phyloP scores from a whole-genome alignment of 2,113 vertebrate species.

The Oryzias woworae region DNA sequence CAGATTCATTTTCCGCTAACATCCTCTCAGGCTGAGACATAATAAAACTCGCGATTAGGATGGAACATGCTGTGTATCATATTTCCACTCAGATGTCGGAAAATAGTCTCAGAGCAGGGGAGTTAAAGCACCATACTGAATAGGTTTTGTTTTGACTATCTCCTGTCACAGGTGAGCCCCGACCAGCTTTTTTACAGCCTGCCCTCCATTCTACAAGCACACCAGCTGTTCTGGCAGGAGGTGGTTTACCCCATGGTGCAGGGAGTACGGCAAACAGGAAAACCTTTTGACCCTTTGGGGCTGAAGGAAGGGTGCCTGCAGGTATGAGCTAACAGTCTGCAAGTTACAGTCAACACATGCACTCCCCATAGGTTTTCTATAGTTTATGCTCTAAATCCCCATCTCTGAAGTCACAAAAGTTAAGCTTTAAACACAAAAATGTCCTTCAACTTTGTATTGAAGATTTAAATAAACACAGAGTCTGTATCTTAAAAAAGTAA shows the following conservation, averaged over 20 bases:
- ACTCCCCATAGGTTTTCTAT: not conserved
- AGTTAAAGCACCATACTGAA: slow-evolving; percentile 12
- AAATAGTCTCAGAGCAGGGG: slow-evolving; percentile 41
- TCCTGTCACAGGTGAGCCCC: slow-evolving; percentile 67
- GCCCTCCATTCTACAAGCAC: slow-evolving; percentile 73
- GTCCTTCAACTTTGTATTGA: not conserved
- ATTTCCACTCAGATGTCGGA: slow-evolving; percentile 60
- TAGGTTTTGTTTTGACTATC: slow-evolving; percentile 17
- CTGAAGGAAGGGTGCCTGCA: slow-evolving; percentile 79
- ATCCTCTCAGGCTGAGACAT: slow-evolving; percentile 38
- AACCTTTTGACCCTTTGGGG: slow-evolving; percentile 78
- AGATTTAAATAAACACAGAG: not conserved
- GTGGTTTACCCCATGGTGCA: slow-evolving; percentile 79
- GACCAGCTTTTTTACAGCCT: slow-evolving; percentile 80
- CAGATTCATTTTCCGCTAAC: slow-evolving; percentile 33
- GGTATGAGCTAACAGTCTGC: slow-evolving; percentile 59
- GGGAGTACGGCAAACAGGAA: slow-evolving; percentile 67
- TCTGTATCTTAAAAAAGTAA: not conserved
- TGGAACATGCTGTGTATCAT: slow-evolving; percentile 42
- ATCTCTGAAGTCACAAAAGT: too few relatives aligned
- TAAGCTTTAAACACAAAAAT: not conserved
- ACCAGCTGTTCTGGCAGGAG: slow-evolving; percentile 81
- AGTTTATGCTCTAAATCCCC: too few relatives aligned
- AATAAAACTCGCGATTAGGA: slow-evolving; percentile 15
- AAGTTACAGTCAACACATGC: not conserved